Evolutionary conservation across 2,797 vertebrate genomes (phyloP), one percentile per base, ranked within the genome.

Genomic region (Spinibarbus caldwelli): DNA sequence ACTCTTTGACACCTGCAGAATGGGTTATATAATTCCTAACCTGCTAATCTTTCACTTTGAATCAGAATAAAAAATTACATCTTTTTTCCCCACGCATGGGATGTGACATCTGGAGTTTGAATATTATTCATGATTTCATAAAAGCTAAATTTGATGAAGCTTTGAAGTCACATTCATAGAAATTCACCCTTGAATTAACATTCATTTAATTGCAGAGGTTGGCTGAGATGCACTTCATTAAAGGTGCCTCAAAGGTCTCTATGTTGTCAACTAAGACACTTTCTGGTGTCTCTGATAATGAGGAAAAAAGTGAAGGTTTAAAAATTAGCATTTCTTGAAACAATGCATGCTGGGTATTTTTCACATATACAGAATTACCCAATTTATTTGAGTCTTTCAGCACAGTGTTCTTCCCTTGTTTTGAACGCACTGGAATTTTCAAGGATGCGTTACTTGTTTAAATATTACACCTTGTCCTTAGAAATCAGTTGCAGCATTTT

Each of bases 71-170:
- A 66, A 83, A 64, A 11, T 15, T 1, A 23, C n/a, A 43, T 21
- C 14, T 83, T 76, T 83, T 76, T 26, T 38, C n/a, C 59, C 11
- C 17, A 3, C 4, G 14, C 72, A 31, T 71, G 49, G 45, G 34
- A 80, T 57, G 9, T 52, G 79, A 64, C 83, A 84, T 84, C 75
- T 77, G 64, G 47, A 78, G 49, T 78, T 59, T 78, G 47, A 67
- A 62, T 77, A 52, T 62, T 76, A 21, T 84, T 78, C 36, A 77
- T 41, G 45, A 71, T 70, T 47, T 78, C 15, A 79, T 79, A 43
- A 85, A 85, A 70, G 62, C 75, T 71, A 78, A 36, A 71, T 78
- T 71, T 71, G 49, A 70, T n/a, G 76, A 85, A 59, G 52, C 83
- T 79, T 85, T 85, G 75, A 78, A 85, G 49, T 85, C 75, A 26